These are phyloP conservation scores for Empis stercorea DNA, from an alignment of 2,888 invertebrate genomes.

Conservation along the genomic window DNA sequence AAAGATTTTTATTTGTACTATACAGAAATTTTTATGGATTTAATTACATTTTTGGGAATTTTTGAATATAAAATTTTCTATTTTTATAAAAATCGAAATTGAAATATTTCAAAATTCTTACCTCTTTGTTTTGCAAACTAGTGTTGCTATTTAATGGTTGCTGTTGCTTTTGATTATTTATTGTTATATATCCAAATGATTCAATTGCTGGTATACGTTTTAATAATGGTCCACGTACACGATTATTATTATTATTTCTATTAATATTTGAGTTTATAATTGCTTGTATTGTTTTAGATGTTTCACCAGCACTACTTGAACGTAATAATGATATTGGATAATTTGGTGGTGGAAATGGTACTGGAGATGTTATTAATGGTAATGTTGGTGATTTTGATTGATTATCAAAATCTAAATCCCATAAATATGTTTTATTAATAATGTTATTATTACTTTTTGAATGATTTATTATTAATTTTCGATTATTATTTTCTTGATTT, in stretches of 20 bases:
- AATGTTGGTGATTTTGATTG: conserved; percentile 2
- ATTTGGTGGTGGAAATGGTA: conserved; percentile 2
- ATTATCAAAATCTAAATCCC: not conserved
- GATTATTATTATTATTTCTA: conserved; percentile 1
- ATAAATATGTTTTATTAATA: not conserved
- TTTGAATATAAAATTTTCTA: no score
- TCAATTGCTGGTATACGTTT: conserved; percentile 24
- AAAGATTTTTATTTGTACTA: no score
- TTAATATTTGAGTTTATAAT: not conserved
- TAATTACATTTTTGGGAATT: no score
- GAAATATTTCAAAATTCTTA: conserved; percentile 21
- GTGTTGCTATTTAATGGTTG: conserved; percentile 18
- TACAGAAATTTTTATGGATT: no score
- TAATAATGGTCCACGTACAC: conserved; percentile 15
- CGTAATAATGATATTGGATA: not conserved
- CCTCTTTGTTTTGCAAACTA: conserved; percentile 20
- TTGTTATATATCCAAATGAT: conserved; percentile 22
- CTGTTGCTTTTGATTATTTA: not conserved
- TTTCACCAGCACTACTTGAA: not conserved
- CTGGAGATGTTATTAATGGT: conserved; percentile 3
- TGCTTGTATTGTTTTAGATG: not conserved
- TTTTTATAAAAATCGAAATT: no score
- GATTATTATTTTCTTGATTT: not conserved
- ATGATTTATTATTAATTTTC: not conserved
- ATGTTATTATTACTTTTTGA: not conserved